Base-by-base conservation (phyloP, 1,140 invertebrate genomes). In the Heliconius congener region DNA sequence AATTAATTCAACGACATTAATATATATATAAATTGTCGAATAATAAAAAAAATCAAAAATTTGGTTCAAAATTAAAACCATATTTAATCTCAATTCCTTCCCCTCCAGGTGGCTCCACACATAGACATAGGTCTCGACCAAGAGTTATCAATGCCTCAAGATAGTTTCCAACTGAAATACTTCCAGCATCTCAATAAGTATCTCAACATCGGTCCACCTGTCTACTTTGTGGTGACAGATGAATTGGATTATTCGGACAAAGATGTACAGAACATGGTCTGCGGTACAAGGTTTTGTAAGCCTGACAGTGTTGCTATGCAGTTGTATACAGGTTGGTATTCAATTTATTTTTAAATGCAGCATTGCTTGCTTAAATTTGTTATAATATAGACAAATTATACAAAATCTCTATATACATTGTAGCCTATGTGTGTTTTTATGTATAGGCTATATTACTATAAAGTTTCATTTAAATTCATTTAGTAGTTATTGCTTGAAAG, bases 81-180 rank as follows among this genome's bases (percentile, higher is more conserved):
- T 30, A 16, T 27, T 5, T 8, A 27, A 66, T 27, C 1, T 2
- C n/a, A 55, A 18, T 71, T 39, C 23, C 19, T 50, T n/a, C 77
- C 46, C 1, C 77, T 81, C 8, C 83, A 95, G 94, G 97, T 99
- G 16, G 95, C 98, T 8, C 97, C 98, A 0, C 96, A 97, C 87
- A 97, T 99, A 78, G 97, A 98, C 82, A 97, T 99, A 79, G 99
- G 99, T 5, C 93, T 99, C 0, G 98, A 99, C 91, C 98, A 99
- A 94, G 98, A 99, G 90, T 95, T 99, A 3, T 99, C 99, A 2
- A 99, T 99, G 98, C 98, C 99, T 0, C 97, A 99, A 88, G 98
- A 99, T 89, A 99, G 98, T 82, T 99, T 98, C 94, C 97, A 99
- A 46, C 92, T 98, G 72, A 97, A 98, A 88, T 99, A 99, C 93